Conservation (phyloP, 1,140 invertebrate species). For the Drosophila mojavensis region DNA sequence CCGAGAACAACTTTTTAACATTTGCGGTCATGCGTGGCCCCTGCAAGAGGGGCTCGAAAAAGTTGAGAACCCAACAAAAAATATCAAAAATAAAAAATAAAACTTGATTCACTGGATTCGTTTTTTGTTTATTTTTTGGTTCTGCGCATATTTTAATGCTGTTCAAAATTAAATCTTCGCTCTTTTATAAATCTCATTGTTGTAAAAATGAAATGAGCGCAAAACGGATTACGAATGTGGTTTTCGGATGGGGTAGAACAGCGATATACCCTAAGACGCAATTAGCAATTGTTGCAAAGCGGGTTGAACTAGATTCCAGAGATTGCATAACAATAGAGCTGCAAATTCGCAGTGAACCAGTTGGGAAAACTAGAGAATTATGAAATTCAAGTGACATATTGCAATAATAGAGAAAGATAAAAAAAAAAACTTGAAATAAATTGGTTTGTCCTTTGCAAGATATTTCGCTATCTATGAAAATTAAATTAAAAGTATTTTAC, state of each 20-base stretch:
- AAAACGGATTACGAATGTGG: constrained; percentile 17
- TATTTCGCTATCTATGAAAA: too few species aligned
- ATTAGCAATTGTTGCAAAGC: constrained; percentile 18
- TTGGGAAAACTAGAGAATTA: background rate
- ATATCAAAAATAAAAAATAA: constrained; percentile 13
- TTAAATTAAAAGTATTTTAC: too few species aligned
- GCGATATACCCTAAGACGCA: constrained; percentile 7
- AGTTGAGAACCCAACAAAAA: constrained; percentile 15
- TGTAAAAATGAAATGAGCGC: constrained; percentile 21
- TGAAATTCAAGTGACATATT: background rate
- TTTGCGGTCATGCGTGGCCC: constrained; percentile 73
- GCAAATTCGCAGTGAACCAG: background rate
- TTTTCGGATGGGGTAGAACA: background rate
- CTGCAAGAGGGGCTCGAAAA: constrained; percentile 46
- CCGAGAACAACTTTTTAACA: constrained; percentile 29
- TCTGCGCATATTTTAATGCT: constrained; percentile 31
- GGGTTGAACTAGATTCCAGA: constrained; percentile 5
- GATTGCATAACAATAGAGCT: constrained; percentile 2
- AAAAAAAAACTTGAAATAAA: background rate
- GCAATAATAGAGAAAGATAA: background rate
- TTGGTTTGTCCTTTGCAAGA: too few species aligned
- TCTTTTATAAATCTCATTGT: constrained; percentile 46
- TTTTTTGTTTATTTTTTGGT: constrained; percentile 7
- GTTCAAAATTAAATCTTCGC: constrained; percentile 62
- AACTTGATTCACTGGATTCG: constrained; percentile 61